phyloP scores from a whole-genome alignment of 2,797 vertebrate genomes.

The Lepilemur ruficaudatus region DNA sequence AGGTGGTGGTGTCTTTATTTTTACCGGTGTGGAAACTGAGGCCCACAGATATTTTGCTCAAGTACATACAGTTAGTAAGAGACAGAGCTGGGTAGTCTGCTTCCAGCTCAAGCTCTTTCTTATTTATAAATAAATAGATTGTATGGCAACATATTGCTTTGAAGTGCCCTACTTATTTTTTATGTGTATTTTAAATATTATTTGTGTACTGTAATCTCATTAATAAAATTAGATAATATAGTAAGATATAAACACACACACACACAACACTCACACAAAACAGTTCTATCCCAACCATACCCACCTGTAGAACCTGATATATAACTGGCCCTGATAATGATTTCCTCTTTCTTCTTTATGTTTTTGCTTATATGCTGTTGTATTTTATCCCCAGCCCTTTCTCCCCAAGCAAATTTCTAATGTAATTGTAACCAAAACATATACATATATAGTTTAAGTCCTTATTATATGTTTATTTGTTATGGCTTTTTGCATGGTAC shows the following conservation, averaged over 20 bases:
- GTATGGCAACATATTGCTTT: not conserved
- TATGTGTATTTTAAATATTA: not conserved
- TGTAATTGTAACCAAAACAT: not conserved
- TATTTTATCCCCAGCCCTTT: not conserved
- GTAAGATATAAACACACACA: not conserved
- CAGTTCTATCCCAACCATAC: not conserved
- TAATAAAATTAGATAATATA: slow-evolving; percentile 3
- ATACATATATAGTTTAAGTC: not conserved
- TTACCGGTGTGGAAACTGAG: not conserved
- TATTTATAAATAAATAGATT: not conserved
- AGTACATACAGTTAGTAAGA: not conserved
- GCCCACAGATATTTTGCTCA: not conserved
- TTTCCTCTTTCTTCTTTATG: not conserved
- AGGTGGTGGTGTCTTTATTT: not conserved
- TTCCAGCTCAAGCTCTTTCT: not conserved
- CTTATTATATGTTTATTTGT: not conserved
- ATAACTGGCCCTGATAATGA: not conserved
- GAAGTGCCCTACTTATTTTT: not conserved
- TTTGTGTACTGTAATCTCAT: not conserved
- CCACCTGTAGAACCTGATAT: not conserved
- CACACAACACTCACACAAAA: rapidly evolving
- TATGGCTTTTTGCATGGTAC: not conserved
- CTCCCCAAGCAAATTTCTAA: not conserved
- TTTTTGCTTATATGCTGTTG: not conserved
- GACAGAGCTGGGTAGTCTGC: not conserved